Evolutionary conservation across 1,140 invertebrate genomes (phyloP).

Genomic region (Steinernema khuongi): DNA sequence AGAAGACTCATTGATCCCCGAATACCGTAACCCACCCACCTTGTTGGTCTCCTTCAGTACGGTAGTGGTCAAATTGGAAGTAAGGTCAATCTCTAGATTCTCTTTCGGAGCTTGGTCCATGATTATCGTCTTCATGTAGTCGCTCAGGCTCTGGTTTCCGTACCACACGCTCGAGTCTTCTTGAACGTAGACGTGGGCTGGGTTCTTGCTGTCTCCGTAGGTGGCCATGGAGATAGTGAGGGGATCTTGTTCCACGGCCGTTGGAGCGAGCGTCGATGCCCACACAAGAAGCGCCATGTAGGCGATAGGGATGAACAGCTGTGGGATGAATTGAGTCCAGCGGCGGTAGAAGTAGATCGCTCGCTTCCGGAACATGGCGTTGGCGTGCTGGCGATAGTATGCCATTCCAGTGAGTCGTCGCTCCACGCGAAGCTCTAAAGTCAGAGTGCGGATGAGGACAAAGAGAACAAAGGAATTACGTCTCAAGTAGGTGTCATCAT

Average conservation of each 20-base stretch:
- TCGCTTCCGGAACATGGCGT: slow-evolving; percentile 18
- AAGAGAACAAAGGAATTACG: too few species aligned
- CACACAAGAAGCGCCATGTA: slow-evolving; percentile 12
- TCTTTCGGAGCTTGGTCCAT: not conserved
- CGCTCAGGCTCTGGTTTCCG: not conserved
- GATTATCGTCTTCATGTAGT: slow-evolving; percentile 7
- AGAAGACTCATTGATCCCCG: not conserved
- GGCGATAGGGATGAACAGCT: slow-evolving; percentile 1
- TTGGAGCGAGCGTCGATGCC: not conserved
- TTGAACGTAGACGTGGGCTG: not conserved
- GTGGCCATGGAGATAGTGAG: slow-evolving; percentile 1
- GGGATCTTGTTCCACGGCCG: not conserved
- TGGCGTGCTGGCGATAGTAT: not conserved
- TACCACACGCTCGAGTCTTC: not conserved
- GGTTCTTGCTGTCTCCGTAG: not conserved
- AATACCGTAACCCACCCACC: not conserved
- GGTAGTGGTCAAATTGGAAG: not conserved
- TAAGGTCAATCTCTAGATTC: not conserved
- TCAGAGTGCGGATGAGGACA: not conserved
- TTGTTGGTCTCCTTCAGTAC: not conserved
- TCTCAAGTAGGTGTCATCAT: not conserved
- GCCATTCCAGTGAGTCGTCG: not conserved
- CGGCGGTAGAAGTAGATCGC: slow-evolving; percentile 12
- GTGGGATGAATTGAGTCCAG: slow-evolving; percentile 20
- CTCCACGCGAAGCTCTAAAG: not conserved